Evolutionary conservation across 2,888 invertebrate species (phyloP).

Genomic region (Andrena camellia): DNA sequence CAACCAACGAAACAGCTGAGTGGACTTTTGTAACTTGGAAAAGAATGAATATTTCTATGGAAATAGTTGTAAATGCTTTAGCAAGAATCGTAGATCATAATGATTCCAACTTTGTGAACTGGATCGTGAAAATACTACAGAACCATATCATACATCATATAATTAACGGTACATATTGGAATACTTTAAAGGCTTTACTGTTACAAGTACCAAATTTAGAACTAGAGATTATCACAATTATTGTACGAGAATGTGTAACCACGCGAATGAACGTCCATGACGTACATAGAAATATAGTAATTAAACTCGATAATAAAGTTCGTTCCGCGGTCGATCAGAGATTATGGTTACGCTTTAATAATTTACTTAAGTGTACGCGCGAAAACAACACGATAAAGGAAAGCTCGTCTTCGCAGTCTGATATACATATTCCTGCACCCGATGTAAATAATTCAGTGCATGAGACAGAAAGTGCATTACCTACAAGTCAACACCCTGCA

Average conservation of each 20-base stretch:
- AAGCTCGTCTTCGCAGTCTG: rapidly evolving
- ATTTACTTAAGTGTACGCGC: background rate
- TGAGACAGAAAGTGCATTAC: background rate
- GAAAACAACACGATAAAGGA: background rate
- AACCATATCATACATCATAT: background rate
- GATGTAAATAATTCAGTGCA: background rate
- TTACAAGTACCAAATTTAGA: slow-evolving; percentile 14
- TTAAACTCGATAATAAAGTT: background rate
- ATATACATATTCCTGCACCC: background rate
- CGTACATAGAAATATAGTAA: slow-evolving; percentile 60
- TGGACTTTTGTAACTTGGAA: background rate
- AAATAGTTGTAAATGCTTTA: background rate
- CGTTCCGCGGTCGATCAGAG: background rate
- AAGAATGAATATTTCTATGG: background rate
- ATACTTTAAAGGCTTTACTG: slow-evolving; percentile 52
- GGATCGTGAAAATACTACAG: background rate
- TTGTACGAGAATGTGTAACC: slow-evolving; percentile 68
- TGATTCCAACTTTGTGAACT: background rate
- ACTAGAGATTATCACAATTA: slow-evolving; percentile 33
- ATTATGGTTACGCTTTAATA: slow-evolving; percentile 21
- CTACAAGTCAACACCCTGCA: background rate
- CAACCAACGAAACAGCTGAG: background rate
- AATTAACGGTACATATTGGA: slow-evolving; percentile 61
- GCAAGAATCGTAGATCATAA: background rate
- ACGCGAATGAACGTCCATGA: slow-evolving; percentile 55